phyloP scores from a whole-genome alignment of 2,888 invertebrate species.

The Mythimna albipuncta region DNA sequence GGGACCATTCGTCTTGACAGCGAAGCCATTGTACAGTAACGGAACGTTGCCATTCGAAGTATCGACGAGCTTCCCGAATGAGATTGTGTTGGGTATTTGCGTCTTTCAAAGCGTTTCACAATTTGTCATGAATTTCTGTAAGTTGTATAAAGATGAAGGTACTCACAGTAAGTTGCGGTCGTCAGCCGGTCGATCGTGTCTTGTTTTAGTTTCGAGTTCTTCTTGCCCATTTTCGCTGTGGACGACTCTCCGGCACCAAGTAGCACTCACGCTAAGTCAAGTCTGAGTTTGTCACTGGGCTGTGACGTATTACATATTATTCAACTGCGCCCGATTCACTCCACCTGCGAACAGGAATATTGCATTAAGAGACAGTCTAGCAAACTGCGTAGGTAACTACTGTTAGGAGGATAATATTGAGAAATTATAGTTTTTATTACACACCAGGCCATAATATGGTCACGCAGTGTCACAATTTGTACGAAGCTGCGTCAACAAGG shows the following conservation, averaged over 20 bases:
- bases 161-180: conserved; percentile 98
- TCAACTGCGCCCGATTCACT: conserved; percentile 67
- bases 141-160: conserved; percentile 36
- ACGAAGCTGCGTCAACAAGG: conserved; percentile 70
- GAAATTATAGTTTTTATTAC: conserved; percentile 53
- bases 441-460: conserved; percentile 59
- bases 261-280: conserved; percentile 67
- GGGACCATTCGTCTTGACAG: conserved; percentile 29
- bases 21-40: conserved; percentile 24
- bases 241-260: conserved; percentile 56
- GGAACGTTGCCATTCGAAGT: conserved; percentile 11
- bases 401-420: conserved; percentile 6
- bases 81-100: conserved; percentile 11
- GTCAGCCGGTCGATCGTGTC: conserved; percentile 98
- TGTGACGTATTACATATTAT: conserved; percentile 85
- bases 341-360: conserved; percentile 77
- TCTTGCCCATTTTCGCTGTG: conserved; percentile 95
- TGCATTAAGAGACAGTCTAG: conserved; percentile 28
- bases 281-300: conserved; percentile 68
- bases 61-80: conserved; percentile 21
- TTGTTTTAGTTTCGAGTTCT: conserved; percentile 98
- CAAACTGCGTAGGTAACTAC: conserved; percentile 15
- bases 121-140: conserved; percentile 16
- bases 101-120: conserved; percentile 14
- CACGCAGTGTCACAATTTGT: conserved; percentile 72